phyloP scores from a whole-genome alignment of 2,797 vertebrate species.

The Phoeniculus purpureus region DNA sequence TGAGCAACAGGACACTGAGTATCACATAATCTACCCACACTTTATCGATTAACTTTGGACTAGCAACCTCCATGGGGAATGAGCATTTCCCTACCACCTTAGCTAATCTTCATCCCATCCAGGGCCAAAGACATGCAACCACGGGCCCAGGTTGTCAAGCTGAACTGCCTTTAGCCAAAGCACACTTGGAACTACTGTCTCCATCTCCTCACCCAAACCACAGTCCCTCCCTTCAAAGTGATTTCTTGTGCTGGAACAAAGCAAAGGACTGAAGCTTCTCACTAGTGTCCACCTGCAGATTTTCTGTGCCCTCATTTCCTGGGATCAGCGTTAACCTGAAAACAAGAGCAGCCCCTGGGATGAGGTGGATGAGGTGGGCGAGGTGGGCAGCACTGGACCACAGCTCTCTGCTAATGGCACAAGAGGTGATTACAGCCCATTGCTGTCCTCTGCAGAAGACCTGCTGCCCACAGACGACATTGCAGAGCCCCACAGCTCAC shows the following conservation, averaged over 20 bases:
- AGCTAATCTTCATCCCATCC: not conserved
- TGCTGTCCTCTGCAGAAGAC: not conserved
- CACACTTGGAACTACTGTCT: not conserved
- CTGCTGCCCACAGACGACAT: not conserved
- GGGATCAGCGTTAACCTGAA: not conserved
- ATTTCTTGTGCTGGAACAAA: not conserved
- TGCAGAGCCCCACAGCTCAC: not conserved
- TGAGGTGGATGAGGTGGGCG: too few relatives aligned
- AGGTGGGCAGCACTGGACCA: not conserved
- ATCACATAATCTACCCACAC: fast-evolving
- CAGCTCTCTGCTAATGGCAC: not conserved
- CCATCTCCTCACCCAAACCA: not conserved
- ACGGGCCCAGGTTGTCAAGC: not conserved
- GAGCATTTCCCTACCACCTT: not conserved
- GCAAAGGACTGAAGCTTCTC: not conserved
- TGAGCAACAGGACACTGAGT: not conserved
- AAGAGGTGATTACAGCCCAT: not conserved
- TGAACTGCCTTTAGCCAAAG: not conserved
- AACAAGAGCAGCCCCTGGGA: not conserved
- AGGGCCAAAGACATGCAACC: not conserved
- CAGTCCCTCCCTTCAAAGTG: not conserved
- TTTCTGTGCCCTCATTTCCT: not conserved
- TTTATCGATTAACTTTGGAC: not conserved
- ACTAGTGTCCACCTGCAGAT: not conserved
- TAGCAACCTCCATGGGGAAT: not conserved